These are phyloP conservation scores for Globia sparganii DNA, from an alignment of 2,888 invertebrate genomes.

Conservation along the genomic window DNA sequence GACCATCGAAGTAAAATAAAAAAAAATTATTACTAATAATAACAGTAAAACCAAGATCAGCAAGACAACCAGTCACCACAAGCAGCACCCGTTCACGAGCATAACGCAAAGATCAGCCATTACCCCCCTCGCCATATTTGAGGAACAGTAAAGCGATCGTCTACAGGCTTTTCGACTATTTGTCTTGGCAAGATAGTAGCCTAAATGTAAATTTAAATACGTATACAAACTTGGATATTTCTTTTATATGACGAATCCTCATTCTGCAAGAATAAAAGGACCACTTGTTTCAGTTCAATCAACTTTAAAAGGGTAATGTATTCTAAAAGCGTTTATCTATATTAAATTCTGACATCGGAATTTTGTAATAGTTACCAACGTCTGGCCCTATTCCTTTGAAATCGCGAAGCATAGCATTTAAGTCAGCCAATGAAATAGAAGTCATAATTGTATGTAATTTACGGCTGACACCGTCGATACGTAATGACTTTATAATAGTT, in stretches of 20 bases:
- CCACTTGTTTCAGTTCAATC: constrained; percentile 19
- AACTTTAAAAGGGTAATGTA: constrained; percentile 48
- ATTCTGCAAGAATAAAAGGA: constrained; percentile 14
- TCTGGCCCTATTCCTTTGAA: constrained; percentile 44
- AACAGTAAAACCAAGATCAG: too few species aligned
- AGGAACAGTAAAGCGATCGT: too few species aligned
- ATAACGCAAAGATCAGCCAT: too few species aligned
- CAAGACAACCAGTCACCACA: too few species aligned
- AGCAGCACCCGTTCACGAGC: too few species aligned
- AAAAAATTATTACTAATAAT: too few species aligned
- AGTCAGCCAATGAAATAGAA: constrained; percentile 52
- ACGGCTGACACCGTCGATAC: constrained; percentile 35
- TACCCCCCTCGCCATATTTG: too few species aligned
- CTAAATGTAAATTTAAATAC: constrained; percentile 8
- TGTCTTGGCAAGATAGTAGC: constrained; percentile 10
- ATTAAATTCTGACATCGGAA: constrained; percentile 49
- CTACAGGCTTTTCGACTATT: constrained; percentile 14
- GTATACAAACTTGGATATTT: not conserved
- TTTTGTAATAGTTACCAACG: constrained; percentile 35
- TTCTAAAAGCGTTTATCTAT: constrained; percentile 51
- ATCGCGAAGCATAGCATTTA: constrained; percentile 45
- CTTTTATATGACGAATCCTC: constrained; percentile 12
- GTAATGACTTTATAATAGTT: constrained; percentile 59
- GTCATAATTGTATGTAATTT: constrained; percentile 58
- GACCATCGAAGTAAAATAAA: too few species aligned